These are phyloP conservation scores for Colistium nudipinnis DNA, from an alignment of 2,113 vertebrate species.

Conservation along the genomic window DNA sequence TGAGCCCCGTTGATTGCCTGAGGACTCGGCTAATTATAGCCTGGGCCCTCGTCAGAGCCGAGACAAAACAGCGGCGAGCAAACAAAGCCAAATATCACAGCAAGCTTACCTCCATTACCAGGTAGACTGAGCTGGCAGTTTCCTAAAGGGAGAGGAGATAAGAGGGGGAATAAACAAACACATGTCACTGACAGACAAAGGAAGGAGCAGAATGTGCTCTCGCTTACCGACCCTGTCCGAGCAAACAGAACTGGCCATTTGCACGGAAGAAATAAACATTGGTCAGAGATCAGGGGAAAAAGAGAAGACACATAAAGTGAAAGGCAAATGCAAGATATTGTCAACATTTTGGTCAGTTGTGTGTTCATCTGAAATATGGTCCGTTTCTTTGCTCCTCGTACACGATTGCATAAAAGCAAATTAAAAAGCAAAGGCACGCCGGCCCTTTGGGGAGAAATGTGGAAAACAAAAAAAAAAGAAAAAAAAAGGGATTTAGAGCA, in stretches of 20 bases:
- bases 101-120: conserved; percentile 98
- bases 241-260: conserved; percentile 2
- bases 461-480: neutral
- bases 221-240: neutral
- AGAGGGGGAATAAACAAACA: conserved; percentile 61
- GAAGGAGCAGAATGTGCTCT: conserved; percentile 29
- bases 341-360: neutral
- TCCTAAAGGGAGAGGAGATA: conserved; percentile 83
- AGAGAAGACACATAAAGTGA: neutral
- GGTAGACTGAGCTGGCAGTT: conserved; percentile 94
- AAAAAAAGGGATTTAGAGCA: neutral
- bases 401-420: neutral
- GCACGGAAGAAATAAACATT: neutral
- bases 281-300: neutral
- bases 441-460: neutral
- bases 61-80: conserved; percentile 51
- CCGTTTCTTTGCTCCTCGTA: too few species aligned
- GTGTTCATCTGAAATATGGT: neutral
- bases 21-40: conserved; percentile 61
- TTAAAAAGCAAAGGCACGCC: neutral
- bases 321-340: neutral
- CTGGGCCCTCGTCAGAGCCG: conserved; percentile 22
- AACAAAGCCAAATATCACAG: conserved; percentile 51
- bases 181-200: conserved; percentile 45
- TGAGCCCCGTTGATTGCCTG: conserved; percentile 23